Percentiles rank a stretch among this genome's conserved stretches.
phyloP scores from a whole-genome alignment of 2,888 invertebrate species.

The Allygus modestus region DNA sequence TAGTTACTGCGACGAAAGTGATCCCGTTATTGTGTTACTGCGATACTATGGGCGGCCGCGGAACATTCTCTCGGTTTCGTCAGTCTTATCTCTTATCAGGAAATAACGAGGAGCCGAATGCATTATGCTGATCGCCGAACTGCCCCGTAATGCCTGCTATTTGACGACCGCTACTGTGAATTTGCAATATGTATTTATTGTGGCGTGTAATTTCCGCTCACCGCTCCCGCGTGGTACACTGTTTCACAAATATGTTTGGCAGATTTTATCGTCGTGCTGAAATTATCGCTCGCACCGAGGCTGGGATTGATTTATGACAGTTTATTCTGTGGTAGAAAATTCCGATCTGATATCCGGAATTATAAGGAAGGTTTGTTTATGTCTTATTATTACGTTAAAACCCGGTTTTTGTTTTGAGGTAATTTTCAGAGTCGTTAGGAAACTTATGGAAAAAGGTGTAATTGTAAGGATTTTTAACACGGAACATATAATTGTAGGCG shows the following conservation, averaged over 20 bases:
- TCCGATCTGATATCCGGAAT: not conserved
- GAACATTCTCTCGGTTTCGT: too few species aligned
- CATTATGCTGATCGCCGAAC: slow-evolving; percentile 27
- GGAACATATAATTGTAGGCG: too few species aligned
- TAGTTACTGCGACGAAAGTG: not conserved
- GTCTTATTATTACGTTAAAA: not conserved
- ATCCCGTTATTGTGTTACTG: too few species aligned
- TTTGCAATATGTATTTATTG: slow-evolving; percentile 36
- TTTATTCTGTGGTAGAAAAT: not conserved
- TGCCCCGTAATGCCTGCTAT: slow-evolving; percentile 12
- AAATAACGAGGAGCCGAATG: not conserved
- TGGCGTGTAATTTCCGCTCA: not conserved
- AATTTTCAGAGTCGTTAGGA: too few species aligned
- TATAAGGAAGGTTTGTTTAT: not conserved
- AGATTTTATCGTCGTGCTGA: slow-evolving; percentile 7
- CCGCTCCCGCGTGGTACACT: not conserved
- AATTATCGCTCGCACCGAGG: not conserved
- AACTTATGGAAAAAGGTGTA: too few species aligned
- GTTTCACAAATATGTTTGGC: slow-evolving; percentile 10
- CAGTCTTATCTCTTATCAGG: slow-evolving; percentile 7
- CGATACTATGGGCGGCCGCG: too few species aligned
- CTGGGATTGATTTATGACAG: slow-evolving; percentile 26
- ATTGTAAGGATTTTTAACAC: too few species aligned
- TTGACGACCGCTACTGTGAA: slow-evolving; percentile 20
- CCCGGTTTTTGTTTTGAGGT: too few species aligned